A percentile compares a stretch with the other conserved stretches of the same genome.
Evolutionary conservation across 2,797 vertebrate genomes (phyloP).

Genomic region (Lagocephalus sceleratus): DNA sequence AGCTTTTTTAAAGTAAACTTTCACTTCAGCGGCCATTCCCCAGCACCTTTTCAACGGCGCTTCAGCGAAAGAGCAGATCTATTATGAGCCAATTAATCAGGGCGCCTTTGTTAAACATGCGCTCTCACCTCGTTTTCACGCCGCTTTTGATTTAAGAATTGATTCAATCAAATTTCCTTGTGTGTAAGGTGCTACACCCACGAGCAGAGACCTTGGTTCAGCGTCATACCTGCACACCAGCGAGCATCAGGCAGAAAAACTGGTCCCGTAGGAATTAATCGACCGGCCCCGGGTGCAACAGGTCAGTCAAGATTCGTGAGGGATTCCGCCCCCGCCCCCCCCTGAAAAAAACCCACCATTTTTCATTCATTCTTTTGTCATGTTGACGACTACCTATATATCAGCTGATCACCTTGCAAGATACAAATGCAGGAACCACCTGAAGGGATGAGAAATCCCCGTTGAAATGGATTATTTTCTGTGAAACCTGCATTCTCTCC

Average conservation of each 20-base stretch:
- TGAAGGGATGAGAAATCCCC: no score
- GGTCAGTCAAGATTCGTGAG: conserved; percentile 46
- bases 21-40: background rate
- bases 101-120: conserved; percentile 27
- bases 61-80: conserved; percentile 1
- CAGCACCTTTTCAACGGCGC: background rate
- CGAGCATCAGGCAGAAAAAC: background rate
- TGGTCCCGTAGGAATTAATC: conserved; percentile 1
- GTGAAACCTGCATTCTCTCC: background rate
- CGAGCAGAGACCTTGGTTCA: no score
- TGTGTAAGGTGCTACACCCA: no score
- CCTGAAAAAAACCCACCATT: no score
- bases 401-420: conserved; percentile 4
- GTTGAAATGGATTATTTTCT: no score
- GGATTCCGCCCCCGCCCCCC: background rate
- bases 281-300: conserved; percentile 43
- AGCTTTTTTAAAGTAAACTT: no score
- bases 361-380: conserved; percentile 15
- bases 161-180: conserved; percentile 36
- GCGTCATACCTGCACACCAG: conserved; percentile 26
- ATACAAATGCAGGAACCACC: conserved; percentile 13
- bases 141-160: conserved; percentile 13
- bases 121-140: conserved; percentile 11
- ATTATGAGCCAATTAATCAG: conserved; percentile 41
- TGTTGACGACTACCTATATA: conserved; percentile 1